phyloP scores from a whole-genome alignment of 2,113 vertebrate species.

The Lepus timidus region DNA sequence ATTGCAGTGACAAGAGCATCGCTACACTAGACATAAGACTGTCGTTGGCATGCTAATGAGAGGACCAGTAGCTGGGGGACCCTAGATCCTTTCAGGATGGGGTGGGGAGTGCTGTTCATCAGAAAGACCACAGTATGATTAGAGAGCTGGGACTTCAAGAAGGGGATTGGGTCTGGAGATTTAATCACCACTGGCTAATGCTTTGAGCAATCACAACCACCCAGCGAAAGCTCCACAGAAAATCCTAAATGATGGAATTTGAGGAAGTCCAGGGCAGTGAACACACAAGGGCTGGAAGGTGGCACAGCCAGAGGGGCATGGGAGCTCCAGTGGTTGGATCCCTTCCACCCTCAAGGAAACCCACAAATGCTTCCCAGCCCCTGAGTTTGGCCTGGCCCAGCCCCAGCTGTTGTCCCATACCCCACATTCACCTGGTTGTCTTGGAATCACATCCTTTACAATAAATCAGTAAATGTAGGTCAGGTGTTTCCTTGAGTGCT shows the following conservation, averaged over 20 bases:
- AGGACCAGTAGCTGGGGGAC: background rate
- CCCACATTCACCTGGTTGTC: background rate
- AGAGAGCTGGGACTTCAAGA: background rate
- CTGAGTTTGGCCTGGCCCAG: too few relatives aligned
- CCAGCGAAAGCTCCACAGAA: background rate
- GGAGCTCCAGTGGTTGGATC: too few relatives aligned
- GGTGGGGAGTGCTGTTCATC: background rate
- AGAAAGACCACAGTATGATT: background rate
- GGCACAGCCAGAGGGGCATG: background rate
- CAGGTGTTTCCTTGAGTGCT: background rate
- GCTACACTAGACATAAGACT: background rate
- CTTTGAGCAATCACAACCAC: background rate
- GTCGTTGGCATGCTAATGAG: background rate
- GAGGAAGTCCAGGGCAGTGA: background rate
- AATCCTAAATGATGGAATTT: rapidly evolving
- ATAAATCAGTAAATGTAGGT: background rate
- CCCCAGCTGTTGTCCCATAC: too few relatives aligned
- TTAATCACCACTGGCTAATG: background rate
- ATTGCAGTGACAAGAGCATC: background rate
- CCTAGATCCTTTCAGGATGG: background rate
- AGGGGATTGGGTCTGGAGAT: background rate
- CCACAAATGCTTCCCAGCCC: too few relatives aligned
- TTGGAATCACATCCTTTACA: background rate
- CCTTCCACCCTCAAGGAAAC: too few relatives aligned
- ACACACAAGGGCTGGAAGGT: background rate